phyloP scores from a whole-genome alignment of 2,113 vertebrate species.

The Suricata suricatta region DNA sequence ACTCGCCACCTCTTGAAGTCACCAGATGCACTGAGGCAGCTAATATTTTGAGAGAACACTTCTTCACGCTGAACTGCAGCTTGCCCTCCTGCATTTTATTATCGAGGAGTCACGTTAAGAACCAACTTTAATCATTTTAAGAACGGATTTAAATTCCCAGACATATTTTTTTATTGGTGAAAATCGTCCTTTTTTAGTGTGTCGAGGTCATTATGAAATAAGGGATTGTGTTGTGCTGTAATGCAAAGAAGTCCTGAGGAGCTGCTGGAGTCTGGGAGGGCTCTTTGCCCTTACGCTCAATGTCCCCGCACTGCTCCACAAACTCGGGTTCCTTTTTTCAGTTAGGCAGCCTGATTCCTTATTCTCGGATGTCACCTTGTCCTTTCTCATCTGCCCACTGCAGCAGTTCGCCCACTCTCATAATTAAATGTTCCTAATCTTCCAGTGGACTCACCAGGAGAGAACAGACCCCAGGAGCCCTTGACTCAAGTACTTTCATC shows the following conservation, averaged over 20 bases:
- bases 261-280: background rate
- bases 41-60: background rate
- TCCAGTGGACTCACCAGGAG: background rate
- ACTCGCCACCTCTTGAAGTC: background rate
- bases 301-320: background rate
- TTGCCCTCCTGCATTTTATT: background rate
- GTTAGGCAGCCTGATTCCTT: background rate
- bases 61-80: background rate
- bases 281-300: background rate
- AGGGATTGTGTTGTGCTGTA: background rate
- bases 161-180: background rate
- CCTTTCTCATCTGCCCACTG: background rate
- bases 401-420: background rate
- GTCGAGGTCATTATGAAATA: background rate
- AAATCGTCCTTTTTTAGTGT: background rate
- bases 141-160: constrained; percentile 11
- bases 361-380: background rate
- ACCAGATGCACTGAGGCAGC: background rate
- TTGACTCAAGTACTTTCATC: constrained; percentile 6
- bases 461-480: background rate
- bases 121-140: background rate
- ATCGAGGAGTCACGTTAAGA: background rate
- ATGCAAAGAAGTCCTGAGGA: background rate
- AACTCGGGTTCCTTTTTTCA: background rate
- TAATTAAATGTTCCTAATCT: constrained; percentile 10